phyloP scores from a whole-genome alignment of 2,797 vertebrate genomes.

The Argentina silus region DNA sequence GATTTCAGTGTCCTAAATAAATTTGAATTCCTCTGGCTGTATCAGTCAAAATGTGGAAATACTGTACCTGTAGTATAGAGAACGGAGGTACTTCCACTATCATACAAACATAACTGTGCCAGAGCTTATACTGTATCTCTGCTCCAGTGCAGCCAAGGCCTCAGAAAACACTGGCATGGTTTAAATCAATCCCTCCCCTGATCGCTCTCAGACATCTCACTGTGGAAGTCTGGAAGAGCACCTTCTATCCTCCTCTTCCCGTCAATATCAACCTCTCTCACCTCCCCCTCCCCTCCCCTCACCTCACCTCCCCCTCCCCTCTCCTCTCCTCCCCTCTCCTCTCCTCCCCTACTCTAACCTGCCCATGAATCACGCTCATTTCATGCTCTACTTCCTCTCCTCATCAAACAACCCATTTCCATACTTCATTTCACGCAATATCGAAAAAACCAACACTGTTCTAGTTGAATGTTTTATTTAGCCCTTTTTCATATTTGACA shows the following conservation, averaged over 20 bases:
- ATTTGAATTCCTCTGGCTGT: neutral
- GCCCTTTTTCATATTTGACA: slow-evolving; percentile 8
- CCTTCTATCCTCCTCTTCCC: neutral
- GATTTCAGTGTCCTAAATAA: neutral
- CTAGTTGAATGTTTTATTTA: slow-evolving; percentile 5
- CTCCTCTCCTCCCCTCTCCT: neutral
- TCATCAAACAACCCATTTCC: slow-evolving; percentile 27
- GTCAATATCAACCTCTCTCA: slow-evolving; percentile 24
- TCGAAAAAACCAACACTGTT: slow-evolving; percentile 30
- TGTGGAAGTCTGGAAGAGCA: no score
- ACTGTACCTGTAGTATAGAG: neutral
- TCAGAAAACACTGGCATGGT: neutral
- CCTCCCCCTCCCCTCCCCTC: neutral
- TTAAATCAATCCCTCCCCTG: no score
- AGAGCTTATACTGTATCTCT: neutral
- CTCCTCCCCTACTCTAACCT: slow-evolving; percentile 26
- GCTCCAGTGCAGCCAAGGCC: neutral
- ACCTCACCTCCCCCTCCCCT: neutral
- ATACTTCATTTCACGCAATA: slow-evolving; percentile 31
- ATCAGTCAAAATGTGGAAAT: neutral
- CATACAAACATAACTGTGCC: neutral
- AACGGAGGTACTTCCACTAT: neutral
- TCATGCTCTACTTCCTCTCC: slow-evolving; percentile 43
- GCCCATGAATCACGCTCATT: slow-evolving; percentile 10
- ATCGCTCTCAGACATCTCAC: neutral